Conservation (phyloP, 2,113 vertebrate species). For the Hippocampus barbouri region DNA sequence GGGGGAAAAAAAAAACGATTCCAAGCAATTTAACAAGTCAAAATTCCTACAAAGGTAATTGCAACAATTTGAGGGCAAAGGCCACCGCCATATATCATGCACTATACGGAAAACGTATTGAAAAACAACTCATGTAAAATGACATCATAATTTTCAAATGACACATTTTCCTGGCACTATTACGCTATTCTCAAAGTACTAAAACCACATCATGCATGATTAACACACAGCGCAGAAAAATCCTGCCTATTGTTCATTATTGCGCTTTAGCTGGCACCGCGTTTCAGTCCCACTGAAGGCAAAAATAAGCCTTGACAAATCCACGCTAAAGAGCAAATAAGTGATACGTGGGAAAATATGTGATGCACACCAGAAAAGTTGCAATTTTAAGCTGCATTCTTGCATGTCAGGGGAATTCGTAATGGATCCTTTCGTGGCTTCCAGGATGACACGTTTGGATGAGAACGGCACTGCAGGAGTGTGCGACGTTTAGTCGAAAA, state of each 20-base stretch:
- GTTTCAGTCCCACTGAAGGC: neutral
- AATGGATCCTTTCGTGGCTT: constrained; percentile 17
- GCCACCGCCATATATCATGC: neutral
- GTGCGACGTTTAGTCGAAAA: neutral
- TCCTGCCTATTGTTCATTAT: neutral
- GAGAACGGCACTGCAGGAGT: neutral
- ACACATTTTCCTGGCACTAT: neutral
- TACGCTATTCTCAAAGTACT: neutral
- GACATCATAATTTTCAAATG: neutral
- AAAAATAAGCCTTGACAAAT: constrained; percentile 10
- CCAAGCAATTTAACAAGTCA: neutral
- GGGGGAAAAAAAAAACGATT: neutral
- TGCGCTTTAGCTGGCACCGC: constrained; percentile 5
- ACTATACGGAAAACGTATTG: neutral
- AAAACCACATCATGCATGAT: neutral
- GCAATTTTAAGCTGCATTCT: constrained; percentile 1
- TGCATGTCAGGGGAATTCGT: neutral
- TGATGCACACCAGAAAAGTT: neutral
- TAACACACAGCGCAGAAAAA: neutral
- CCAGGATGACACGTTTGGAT: neutral
- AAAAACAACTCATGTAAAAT: neutral
- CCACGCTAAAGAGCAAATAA: constrained; percentile 5
- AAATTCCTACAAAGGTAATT: neutral
- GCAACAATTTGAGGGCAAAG: neutral
- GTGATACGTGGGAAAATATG: neutral